Evolutionary conservation across 30 jellyfish, hydroid and myxozoan genomes (phyloP), one percentile per base, ranked within the genome.

Genomic region (Cassiopea andromeda): DNA sequence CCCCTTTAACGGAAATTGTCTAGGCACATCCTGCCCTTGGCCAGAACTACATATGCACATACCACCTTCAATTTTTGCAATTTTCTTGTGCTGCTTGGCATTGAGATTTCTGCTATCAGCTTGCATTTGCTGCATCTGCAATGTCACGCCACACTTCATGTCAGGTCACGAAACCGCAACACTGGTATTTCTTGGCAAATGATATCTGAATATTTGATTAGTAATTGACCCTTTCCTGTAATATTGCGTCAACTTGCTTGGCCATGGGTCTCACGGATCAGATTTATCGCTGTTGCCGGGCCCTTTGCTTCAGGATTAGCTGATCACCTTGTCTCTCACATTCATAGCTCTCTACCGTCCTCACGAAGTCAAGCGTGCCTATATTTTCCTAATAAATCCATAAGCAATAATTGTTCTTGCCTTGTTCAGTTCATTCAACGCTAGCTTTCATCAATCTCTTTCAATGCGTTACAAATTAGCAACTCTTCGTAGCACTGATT

Each of bases 291-390:
- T 64, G 82, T 64, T 49, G 60, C 90, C 82, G 91, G 91, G 72
- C 64, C 84, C 85, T 83, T 70, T 70, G 84, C 60, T 50, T 1
- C 14, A 5, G 69, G 84, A 83, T 69, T 69, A 83, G 59, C 61
- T 83, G 70, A 83, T 83, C 91, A 12, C 15, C 77, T 83, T 83
- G 84, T 69, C 84, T 48, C 91, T 17, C 64, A 54, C 85, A 71
- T 54, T 44, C 84, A 82, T 70, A 60, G 85, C 43, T 16, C 38
- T 27, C 43, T 46, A 4, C 75, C 57, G 68, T 38, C 76, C 75
- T 83, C 91, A 83, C 91, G 91, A 73, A 69, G 15, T 61, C 73
- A 71, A 83, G 77, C 91, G 84, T 83, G 91, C 69, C 60, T 44
- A 46, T 27, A 58, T 47, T 64, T 50, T 54, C 49, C 54, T 48